Evolutionary conservation across 2,888 invertebrate species (phyloP).

Genomic region (Malachius bipustulatus): DNA sequence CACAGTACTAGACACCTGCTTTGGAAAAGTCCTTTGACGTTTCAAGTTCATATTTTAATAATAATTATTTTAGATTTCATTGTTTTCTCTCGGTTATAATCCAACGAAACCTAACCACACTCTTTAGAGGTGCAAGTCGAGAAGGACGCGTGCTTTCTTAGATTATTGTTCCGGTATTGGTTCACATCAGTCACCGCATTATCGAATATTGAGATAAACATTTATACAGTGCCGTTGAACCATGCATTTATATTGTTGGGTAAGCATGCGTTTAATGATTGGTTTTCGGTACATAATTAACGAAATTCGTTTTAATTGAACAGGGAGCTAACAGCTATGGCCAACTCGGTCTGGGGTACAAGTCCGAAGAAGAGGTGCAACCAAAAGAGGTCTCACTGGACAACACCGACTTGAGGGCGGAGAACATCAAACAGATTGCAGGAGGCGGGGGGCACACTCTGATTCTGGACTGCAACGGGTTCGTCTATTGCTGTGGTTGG

Average conservation of each 20-base stretch:
- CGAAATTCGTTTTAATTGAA: slow-evolving; percentile 12
- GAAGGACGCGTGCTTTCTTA: no score
- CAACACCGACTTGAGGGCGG: slow-evolving; percentile 31
- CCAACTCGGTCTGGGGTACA: slow-evolving; percentile 58
- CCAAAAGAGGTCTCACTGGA: slow-evolving; percentile 39
- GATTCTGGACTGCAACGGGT: slow-evolving; percentile 53
- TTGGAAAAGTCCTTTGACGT: no score
- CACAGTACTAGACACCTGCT: no score
- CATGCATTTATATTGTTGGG: slow-evolving; percentile 33
- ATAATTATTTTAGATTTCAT: no score
- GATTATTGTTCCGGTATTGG: no score
- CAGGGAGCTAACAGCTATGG: slow-evolving; percentile 80
- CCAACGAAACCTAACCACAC: no score
- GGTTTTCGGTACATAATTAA: slow-evolving; percentile 9
- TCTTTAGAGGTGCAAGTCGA: no score
- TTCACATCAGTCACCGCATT: no score
- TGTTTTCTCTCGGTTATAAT: no score
- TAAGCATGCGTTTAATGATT: slow-evolving; percentile 21
- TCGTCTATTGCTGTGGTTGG: slow-evolving; percentile 65
- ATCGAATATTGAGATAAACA: slow-evolving; percentile 9
- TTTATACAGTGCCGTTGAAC: slow-evolving; percentile 18
- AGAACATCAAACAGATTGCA: slow-evolving; percentile 48
- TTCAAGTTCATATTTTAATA: no score
- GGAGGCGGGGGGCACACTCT: slow-evolving; percentile 73
- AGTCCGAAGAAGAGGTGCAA: slow-evolving; percentile 52